These are phyloP conservation scores for Morone chrysops DNA, from an alignment of 2,113 vertebrate species.

Conservation along the genomic window DNA sequence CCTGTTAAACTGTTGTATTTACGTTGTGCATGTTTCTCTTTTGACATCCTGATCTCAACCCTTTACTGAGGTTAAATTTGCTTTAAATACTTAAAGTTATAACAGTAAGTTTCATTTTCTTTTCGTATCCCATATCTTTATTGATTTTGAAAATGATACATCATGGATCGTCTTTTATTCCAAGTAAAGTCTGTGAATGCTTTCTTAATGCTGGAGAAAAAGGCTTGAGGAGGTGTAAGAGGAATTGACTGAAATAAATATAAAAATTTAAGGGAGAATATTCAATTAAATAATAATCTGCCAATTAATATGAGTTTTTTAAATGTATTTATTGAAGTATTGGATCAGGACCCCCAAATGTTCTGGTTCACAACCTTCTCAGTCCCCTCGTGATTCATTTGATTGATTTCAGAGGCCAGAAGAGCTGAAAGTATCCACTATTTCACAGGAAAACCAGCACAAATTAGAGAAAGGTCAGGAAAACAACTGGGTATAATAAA, in stretches of 20 bases:
- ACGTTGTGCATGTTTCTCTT: background rate
- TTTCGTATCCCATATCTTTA: no score
- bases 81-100: no score
- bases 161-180: no score
- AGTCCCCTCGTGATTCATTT: background rate
- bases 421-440: background rate
- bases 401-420: background rate
- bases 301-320: no score
- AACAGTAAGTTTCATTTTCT: no score
- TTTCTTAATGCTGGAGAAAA: no score
- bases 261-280: no score
- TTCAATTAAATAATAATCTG: no score
- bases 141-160: no score
- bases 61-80: background rate
- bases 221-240: no score
- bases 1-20: background rate
- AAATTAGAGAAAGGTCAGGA: background rate
- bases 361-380: background rate
- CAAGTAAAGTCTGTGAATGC: no score
- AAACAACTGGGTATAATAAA: background rate
- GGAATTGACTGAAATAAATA: no score
- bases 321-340: background rate
- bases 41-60: background rate
- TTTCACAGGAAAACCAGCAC: background rate
- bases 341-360: background rate